phyloP scores from a whole-genome alignment of 2,113 vertebrate species.

The Podocnemis expansa region DNA sequence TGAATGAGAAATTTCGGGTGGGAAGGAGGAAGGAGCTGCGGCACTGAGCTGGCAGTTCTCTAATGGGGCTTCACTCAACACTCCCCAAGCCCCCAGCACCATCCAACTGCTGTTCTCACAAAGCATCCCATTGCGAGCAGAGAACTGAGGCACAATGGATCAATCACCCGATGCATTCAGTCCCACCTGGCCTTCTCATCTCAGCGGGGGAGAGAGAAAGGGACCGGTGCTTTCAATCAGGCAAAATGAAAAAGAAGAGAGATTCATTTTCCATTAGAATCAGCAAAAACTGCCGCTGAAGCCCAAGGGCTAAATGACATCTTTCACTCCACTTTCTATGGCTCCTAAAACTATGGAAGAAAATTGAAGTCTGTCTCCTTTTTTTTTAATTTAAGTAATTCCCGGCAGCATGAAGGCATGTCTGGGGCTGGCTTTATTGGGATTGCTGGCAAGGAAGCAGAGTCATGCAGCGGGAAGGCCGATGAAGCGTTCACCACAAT shows the following conservation, averaged over 20 bases:
- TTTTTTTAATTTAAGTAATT: constrained; percentile 46
- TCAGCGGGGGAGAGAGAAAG: neutral
- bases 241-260: constrained; percentile 48
- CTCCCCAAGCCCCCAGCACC: neutral
- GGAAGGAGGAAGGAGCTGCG: constrained; percentile 49
- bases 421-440: constrained; percentile 27
- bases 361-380: constrained; percentile 60
- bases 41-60: constrained; percentile 14
- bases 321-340: constrained; percentile 55
- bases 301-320: constrained; percentile 46
- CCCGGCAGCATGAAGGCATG: constrained; percentile 18
- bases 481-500: constrained; percentile 29
- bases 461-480: constrained; percentile 52
- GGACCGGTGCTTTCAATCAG: constrained; percentile 60
- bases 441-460: constrained; percentile 27
- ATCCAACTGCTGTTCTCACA: constrained; percentile 43
- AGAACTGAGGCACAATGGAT: constrained; percentile 59
- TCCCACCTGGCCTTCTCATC: constrained; percentile 74
- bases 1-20: neutral
- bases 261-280: constrained; percentile 52
- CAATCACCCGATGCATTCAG: constrained; percentile 57
- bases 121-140: constrained; percentile 47
- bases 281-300: constrained; percentile 46
- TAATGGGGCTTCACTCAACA: constrained; percentile 31
- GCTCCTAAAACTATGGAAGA: constrained; percentile 23